Conservation (phyloP, 2,113 vertebrate species). For the Piprites chloris region DNA sequence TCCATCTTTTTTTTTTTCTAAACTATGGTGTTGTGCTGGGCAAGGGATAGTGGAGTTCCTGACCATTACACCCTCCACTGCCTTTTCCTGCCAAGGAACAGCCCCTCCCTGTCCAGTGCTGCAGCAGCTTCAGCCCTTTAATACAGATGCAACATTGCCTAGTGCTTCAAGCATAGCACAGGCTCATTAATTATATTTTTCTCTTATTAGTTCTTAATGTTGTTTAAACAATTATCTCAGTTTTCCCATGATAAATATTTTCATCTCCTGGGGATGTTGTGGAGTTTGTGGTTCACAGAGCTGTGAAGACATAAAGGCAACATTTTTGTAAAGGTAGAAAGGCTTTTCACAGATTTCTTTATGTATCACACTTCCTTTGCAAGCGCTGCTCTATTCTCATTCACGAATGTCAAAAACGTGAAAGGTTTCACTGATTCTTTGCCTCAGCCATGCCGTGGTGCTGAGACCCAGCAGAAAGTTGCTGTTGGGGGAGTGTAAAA, state of each 20-base stretch:
- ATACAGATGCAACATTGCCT: neutral
- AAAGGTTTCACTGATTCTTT: neutral
- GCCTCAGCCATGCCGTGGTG: accelerated
- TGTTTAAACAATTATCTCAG: neutral
- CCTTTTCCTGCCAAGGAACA: neutral
- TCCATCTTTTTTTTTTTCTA: neutral
- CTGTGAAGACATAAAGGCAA: neutral
- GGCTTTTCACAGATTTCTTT: neutral
- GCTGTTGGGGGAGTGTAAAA: neutral
- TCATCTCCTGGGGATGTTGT: neutral
- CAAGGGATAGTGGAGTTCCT: conserved; percentile 19
- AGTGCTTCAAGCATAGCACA: neutral
- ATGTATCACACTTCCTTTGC: neutral
- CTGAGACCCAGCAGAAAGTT: neutral
- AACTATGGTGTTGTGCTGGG: conserved; percentile 8
- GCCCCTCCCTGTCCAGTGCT: neutral
- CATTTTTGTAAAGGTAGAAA: neutral
- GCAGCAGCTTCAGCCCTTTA: neutral
- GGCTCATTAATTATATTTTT: neutral
- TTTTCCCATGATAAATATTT: neutral
- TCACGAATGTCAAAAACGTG: neutral
- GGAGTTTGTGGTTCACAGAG: neutral
- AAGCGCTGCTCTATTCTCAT: neutral
- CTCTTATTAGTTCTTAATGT: neutral
- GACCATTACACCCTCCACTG: conserved; percentile 4